phyloP scores from a whole-genome alignment of 2,888 invertebrate genomes.

The Pimpla rufipes region DNA sequence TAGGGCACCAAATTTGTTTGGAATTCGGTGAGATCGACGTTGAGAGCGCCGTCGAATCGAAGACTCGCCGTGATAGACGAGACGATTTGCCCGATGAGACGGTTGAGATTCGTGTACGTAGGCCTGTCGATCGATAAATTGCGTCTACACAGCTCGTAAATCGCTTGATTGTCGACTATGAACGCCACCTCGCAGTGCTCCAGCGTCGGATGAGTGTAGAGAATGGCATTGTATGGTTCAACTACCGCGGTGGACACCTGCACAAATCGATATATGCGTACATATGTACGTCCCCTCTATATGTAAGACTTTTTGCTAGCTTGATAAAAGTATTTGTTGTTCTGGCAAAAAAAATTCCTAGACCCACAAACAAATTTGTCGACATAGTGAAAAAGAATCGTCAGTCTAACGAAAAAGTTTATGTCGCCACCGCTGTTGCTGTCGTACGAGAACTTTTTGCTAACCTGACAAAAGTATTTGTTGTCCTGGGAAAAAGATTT shows the following conservation, averaged over 20 bases:
- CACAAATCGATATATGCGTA: background rate
- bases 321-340: no score
- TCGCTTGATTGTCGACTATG: constrained; percentile 83
- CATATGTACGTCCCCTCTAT: no score
- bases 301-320: no score
- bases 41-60: constrained; percentile 93
- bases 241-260: constrained; percentile 85
- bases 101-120: constrained; percentile 90
- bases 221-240: constrained; percentile 83
- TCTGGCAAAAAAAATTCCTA: no score
- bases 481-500: no score
- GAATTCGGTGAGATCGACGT: constrained; percentile 88
- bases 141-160: constrained; percentile 85
- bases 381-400: no score
- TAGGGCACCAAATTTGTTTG: constrained; percentile 92
- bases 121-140: constrained; percentile 88
- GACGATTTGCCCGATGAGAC: constrained; percentile 92
- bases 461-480: no score
- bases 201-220: constrained; percentile 82
- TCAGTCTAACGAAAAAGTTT: no score
- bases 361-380: no score
- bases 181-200: constrained; percentile 83
- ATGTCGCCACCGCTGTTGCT: no score
- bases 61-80: constrained; percentile 95
- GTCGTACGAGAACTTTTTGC: no score